Evolutionary conservation across 2,113 vertebrate genomes (phyloP), one percentile per base, ranked within the genome.

Genomic region (Alectura lathami): DNA sequence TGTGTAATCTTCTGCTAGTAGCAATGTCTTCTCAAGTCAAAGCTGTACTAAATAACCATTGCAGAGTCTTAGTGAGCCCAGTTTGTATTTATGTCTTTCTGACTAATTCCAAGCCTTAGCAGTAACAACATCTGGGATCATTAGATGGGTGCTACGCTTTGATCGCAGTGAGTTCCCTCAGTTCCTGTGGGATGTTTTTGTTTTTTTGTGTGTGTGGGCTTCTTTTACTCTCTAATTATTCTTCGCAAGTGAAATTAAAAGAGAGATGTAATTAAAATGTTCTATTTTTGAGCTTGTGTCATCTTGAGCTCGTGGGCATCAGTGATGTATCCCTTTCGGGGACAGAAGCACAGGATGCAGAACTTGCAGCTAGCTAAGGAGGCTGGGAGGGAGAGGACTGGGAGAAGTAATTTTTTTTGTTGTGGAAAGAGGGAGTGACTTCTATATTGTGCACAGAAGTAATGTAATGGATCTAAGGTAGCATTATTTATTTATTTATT

Each of bases 191-290:
- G 48, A 56, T 79, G 63, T 17, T 73, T 81, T 72, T 17, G n/a
- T 72, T 2, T 50, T 83, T 84, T 14, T 40, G 47, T 13, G 26
- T 87, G 34, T 51, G 83, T 47, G 75, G 83, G 91, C 34, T 80
- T 63, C 53, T 84, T 94, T 67, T 3, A 1, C 78, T 89, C 67
- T 89, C 54, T 80, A 89, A 80, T 91, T 91, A 80, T 88, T 85
- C 59, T 88, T 91, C 67, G 66, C 24, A 59, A 94, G 47, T 48
- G 76, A 91, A 90, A 95, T 86, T 77, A 75, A 89, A 7, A 86
- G 76, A 81, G 67, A 26, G 38, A 47, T 75, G 78, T 93, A 94
- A 96, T 96, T 91, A 93, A 83, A 91, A 38, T 79, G 45, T 73
- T 94, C 72, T 90, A 6, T 12, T 53, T 91, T 94, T 57, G 53